Base-by-base conservation (phyloP, 2,797 vertebrate genomes). In the Sparus aurata region DNA sequence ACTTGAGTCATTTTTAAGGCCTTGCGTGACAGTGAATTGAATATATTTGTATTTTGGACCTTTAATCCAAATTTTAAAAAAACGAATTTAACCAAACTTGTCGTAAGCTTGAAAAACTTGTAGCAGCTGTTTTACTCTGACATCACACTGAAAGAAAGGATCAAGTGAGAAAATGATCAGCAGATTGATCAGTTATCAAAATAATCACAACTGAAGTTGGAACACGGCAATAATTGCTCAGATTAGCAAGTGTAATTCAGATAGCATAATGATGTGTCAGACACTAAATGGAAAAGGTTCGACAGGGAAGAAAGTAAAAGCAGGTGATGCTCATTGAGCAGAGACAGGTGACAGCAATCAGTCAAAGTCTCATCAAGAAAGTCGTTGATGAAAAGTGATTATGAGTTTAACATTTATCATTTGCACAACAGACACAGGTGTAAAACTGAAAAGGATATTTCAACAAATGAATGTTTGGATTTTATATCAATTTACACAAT, bases 311-410 rank as follows among this genome's bases (percentile, higher is more conserved):
- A 27, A 25, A 58, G n/a, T 4, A 12, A 22, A 47, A 67, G 15
- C 38, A 38, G 9, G 38, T 38, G 34, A 38, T 38, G 34, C 34
- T 38, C 34, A 25, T 2, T 13, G 22, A 59, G 16, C 10, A 68
- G 20, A 69, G 52, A 62, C n/a, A 55, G 58, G 25, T 47, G 20
- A 63, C 17, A 6, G 12, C 5, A 25, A 17, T 69, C 22, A 77
- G 34, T 45, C 34, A 60, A 30, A 58, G 8, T 45, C 45, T 38
- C 38, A 38, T 38, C 38, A 11, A 38, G 38, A 49, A 12, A 15
- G 5, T 47, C 16, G 16, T 17, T 49, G 2, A 49, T 49, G 46
- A 18, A 17, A 18, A 17, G 17, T 18, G 16, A 49, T 49, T 7
- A 18, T 49, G 46, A 49, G 46, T 5, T 7, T 2, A n/a, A 50